Evolutionary conservation across 1,140 invertebrate species (phyloP).

Genomic region (Atta texana): DNA sequence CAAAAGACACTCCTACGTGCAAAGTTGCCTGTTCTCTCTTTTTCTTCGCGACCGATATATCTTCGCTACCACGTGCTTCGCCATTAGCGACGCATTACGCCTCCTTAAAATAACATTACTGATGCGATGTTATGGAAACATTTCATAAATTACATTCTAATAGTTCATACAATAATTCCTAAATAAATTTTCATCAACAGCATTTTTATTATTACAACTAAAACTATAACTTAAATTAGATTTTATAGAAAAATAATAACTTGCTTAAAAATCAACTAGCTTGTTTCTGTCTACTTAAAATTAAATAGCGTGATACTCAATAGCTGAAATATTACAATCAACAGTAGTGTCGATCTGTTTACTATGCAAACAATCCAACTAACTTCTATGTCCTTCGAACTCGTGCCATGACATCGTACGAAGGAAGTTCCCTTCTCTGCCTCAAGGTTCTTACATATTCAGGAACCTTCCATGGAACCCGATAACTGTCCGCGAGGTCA

Average conservation of each 20-base stretch:
- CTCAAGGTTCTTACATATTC: slow-evolving; percentile 66
- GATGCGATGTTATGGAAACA: neutral
- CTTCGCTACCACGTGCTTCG: slow-evolving; percentile 18
- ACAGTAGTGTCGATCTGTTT: slow-evolving; percentile 65
- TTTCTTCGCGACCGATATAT: slow-evolving; percentile 25
- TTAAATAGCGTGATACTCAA: slow-evolving; percentile 11
- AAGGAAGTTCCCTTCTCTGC: slow-evolving; percentile 66
- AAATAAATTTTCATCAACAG: neutral
- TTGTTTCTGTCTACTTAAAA: neutral
- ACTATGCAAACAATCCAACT: slow-evolving; percentile 69
- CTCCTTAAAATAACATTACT: neutral
- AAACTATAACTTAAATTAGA: neutral
- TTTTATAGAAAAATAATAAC: neutral
- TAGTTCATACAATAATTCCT: no score
- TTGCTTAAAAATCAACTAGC: neutral
- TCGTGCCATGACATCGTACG: slow-evolving; percentile 74
- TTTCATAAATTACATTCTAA: slow-evolving; percentile 31
- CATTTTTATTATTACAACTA: slow-evolving; percentile 1
- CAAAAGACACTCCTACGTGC: slow-evolving; percentile 79
- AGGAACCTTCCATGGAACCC: slow-evolving; percentile 69
- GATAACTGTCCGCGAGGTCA: slow-evolving; percentile 65
- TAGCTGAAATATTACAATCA: slow-evolving; percentile 21
- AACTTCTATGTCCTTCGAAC: slow-evolving; percentile 65
- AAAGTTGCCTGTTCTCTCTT: slow-evolving; percentile 62
- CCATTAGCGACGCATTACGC: slow-evolving; percentile 37